A percentile compares a stretch with the other conserved stretches of the same genome.
Conservation (phyloP, 2,113 vertebrate genomes). For the Addax nasomaculatus region DNA sequence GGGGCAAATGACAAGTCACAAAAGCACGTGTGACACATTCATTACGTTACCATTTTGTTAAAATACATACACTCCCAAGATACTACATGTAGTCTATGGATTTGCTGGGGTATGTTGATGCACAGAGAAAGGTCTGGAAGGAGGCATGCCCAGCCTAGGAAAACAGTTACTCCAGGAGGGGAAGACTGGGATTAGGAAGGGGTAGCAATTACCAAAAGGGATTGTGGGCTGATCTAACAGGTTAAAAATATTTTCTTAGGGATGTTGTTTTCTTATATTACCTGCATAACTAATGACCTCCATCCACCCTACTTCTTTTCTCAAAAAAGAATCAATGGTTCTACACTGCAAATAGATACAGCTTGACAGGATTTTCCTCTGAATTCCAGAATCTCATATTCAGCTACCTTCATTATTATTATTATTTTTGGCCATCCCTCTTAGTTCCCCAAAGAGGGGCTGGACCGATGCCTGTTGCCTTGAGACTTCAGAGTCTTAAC, state of each 20-base stretch:
- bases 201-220: background rate
- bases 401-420: background rate
- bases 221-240: background rate
- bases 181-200: background rate
- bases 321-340: background rate
- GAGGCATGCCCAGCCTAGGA: background rate
- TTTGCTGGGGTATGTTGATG: background rate
- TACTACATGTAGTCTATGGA: background rate
- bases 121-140: conserved; percentile 6
- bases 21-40: background rate
- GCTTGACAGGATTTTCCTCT: no score
- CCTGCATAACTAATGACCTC: background rate
- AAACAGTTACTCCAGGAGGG: background rate
- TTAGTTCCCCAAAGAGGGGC: background rate
- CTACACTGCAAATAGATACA: background rate
- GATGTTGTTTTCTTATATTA: background rate
- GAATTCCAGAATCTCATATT: background rate
- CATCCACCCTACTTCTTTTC: background rate
- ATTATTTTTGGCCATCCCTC: background rate
- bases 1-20: background rate
- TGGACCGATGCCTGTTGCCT: background rate
- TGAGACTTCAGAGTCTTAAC: background rate
- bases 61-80: background rate
- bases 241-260: background rate
- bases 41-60: background rate